Conservation (phyloP, 2,113 vertebrate genomes). For the Nerophis lumbriciformis region DNA sequence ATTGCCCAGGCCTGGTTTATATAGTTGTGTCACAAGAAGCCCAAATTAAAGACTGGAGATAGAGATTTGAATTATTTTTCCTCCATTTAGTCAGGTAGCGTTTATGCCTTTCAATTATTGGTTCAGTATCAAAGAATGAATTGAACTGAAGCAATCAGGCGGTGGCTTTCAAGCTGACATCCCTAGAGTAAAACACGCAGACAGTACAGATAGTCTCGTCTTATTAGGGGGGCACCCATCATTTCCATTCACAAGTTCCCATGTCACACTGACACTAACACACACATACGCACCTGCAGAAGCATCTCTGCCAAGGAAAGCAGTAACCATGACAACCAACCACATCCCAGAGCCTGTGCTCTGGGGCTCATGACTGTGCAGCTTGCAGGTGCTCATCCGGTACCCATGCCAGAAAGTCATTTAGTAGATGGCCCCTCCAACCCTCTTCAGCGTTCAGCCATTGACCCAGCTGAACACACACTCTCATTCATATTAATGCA, state of each 20-base stretch:
- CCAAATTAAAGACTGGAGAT: not conserved
- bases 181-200: constrained; percentile 47
- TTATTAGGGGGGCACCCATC: constrained; percentile 56
- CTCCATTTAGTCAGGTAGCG: constrained; percentile 15
- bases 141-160: constrained; percentile 67
- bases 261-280: constrained; percentile 66
- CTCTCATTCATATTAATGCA: constrained; percentile 54
- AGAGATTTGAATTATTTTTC: not conserved
- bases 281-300: constrained; percentile 64
- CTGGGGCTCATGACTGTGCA: constrained; percentile 64
- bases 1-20: too few relatives aligned
- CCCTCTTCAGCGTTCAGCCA: constrained; percentile 58
- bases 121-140: constrained; percentile 53
- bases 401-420: constrained; percentile 67
- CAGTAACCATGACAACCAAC: constrained; percentile 67
- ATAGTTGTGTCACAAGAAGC: not conserved
- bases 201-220: constrained; percentile 67
- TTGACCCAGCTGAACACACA: constrained; percentile 60
- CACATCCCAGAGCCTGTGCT: constrained; percentile 63
- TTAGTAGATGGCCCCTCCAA: constrained; percentile 63
- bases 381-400: constrained; percentile 73
- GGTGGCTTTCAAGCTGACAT: constrained; percentile 46
- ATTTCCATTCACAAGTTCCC: constrained; percentile 65
- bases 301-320: constrained; percentile 65
- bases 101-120: constrained; percentile 21